Evolutionary conservation across 2,113 vertebrate species (phyloP), one percentile per base, ranked within the genome.

Genomic region (Centrocercus urophasianus): DNA sequence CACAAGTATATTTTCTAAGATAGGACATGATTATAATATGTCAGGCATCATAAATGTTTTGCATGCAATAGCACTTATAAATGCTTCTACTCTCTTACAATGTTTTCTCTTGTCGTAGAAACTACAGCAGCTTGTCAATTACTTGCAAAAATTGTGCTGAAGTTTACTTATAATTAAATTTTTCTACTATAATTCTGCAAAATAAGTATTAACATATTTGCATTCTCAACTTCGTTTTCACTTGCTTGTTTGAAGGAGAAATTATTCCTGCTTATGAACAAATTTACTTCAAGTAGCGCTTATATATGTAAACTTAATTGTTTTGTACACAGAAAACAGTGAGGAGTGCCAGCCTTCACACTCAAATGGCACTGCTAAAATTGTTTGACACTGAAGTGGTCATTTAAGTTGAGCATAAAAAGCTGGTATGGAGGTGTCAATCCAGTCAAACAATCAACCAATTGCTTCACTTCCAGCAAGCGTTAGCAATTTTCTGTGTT

Each of bases 341-440:
- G 71, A 93, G 97, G 92, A 94, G 63, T 83, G 24, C 6, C 61
- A 90, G 40, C 54, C 43, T 70, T 77, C 54, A 38, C 60, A 80
- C 73, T 63, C 78, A 87, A 95, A 95, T 72, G 25, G 36, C 50
- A 96, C 63, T 61, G 81, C 76, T 95, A 94, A 96, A 97, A 94
- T 93, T 95, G 66, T 97, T 97, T 97, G 73, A 91, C 25, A 63
- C 17, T 96, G 89, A 97, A 90, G 36, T 90, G 90, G 83, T 95
- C 89, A 84, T 72, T 93, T 83, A 93, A 95, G 78, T 84, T 77
- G 71, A 97, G 76, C 63, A 66, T 56, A 81, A 96, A 95, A 94
- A 94, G 67, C 64, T 91, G 40, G 88, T 85, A 93, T 88, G 90
- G 71, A 94, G 18, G 52, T 91, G 25, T 95, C 66, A 95, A 32